phyloP scores from a whole-genome alignment of 2,888 invertebrate species.

The Mamestra brassicae region DNA sequence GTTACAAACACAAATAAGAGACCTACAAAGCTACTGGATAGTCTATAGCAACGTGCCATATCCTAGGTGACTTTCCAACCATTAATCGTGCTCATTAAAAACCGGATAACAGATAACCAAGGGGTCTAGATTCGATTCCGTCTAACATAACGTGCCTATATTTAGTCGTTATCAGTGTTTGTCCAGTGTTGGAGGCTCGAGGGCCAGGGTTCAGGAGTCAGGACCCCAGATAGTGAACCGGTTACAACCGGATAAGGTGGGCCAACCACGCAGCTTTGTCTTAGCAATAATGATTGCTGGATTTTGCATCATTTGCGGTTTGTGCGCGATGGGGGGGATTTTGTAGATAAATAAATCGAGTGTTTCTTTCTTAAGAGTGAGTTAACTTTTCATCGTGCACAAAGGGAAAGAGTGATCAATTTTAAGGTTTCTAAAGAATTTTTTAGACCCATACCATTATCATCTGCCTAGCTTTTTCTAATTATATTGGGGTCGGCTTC shows the following conservation, averaged over 20 bases:
- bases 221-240: constrained; percentile 55
- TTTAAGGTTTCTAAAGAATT: no score
- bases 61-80: not conserved
- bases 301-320: constrained; percentile 50
- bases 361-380: no score
- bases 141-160: constrained; percentile 47
- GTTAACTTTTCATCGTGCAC: no score
- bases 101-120: constrained; percentile 38
- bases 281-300: constrained; percentile 12
- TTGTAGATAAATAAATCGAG: no score
- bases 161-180: constrained; percentile 58
- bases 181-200: constrained; percentile 55
- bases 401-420: no score
- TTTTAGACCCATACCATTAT: no score
- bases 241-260: constrained; percentile 50
- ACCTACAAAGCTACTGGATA: not conserved
- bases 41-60: not conserved
- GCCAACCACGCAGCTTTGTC: constrained; percentile 30
- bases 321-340: constrained; percentile 12
- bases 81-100: constrained; percentile 1
- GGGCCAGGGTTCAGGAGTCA: constrained; percentile 49
- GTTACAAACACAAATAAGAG: not conserved
- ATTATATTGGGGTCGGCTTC: no score
- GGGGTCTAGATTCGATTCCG: constrained; percentile 50
- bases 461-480: no score